Percentiles rank a stretch among this genome's conserved stretches.
phyloP scores from a whole-genome alignment of 2,797 vertebrate genomes.

The Platyrinchus mystaceus region DNA sequence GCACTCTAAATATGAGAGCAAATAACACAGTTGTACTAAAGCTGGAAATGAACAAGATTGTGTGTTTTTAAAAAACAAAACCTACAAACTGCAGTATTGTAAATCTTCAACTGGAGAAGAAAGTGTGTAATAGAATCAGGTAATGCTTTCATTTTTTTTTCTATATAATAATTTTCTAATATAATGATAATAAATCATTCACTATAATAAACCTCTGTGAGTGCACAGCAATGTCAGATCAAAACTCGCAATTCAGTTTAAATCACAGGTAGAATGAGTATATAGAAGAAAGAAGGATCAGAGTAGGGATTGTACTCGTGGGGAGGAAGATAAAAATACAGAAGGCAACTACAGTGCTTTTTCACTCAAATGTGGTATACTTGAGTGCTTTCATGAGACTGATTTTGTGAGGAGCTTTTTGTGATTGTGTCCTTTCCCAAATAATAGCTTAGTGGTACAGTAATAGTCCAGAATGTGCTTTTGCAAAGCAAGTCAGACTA shows the following conservation, averaged over 20 bases:
- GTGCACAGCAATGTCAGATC: neutral
- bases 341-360: neutral
- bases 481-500: neutral
- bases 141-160: neutral
- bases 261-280: neutral
- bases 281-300: neutral
- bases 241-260: neutral
- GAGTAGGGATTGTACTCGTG: neutral
- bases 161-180: neutral
- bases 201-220: neutral
- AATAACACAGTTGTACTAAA: neutral
- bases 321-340: neutral
- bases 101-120: neutral
- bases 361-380: neutral
- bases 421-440: neutral
- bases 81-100: neutral
- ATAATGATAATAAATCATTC: neutral
- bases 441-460: neutral
- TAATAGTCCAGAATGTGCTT: constrained; percentile 17
- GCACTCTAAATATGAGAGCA: neutral
- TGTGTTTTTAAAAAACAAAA: neutral
- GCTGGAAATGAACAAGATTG: neutral
- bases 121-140: neutral
- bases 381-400: neutral
- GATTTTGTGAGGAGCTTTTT: neutral